A percentile compares a stretch with the other conserved stretches of the same genome.
These are phyloP conservation scores for Paralichthys olivaceus DNA, from an alignment of 2,113 vertebrate genomes.

Conservation along the genomic window DNA sequence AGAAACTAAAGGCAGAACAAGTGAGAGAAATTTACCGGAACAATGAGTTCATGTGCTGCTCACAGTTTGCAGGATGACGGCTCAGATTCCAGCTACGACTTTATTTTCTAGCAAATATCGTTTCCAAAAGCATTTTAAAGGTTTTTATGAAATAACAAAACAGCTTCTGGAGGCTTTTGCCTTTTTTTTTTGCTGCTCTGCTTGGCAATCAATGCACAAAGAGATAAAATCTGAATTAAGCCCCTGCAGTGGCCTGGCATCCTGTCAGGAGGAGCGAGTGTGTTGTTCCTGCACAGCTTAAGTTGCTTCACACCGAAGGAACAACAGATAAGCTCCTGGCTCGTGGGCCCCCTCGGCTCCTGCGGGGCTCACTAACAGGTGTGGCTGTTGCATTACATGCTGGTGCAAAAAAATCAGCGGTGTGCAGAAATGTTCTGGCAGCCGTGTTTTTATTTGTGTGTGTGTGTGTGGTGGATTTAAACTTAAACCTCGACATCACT, in stretches of 20 bases:
- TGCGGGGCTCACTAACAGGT: neutral
- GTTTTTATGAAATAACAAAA: conserved; percentile 30
- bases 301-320: conserved; percentile 37
- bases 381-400: neutral
- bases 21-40: neutral
- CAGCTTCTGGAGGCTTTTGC: neutral
- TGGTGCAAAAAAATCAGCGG: too few species aligned
- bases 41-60: neutral
- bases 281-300: conserved; percentile 33
- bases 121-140: neutral
- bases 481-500: neutral
- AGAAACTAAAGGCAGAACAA: conserved; percentile 9
- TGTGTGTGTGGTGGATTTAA: too few species aligned
- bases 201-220: conserved; percentile 28
- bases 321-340: conserved; percentile 37
- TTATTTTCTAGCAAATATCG: neutral
- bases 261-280: conserved; percentile 17
- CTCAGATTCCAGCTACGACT: neutral
- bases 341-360: conserved; percentile 17
- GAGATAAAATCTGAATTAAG: conserved; percentile 52
- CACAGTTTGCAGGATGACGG: neutral
- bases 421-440: too few species aligned
- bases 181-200: neutral
- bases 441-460: too few species aligned
- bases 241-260: conserved; percentile 34